Evolutionary conservation across 2,113 vertebrate species (phyloP), one percentile per base, ranked within the genome.

Genomic region (Addax nasomaculatus): DNA sequence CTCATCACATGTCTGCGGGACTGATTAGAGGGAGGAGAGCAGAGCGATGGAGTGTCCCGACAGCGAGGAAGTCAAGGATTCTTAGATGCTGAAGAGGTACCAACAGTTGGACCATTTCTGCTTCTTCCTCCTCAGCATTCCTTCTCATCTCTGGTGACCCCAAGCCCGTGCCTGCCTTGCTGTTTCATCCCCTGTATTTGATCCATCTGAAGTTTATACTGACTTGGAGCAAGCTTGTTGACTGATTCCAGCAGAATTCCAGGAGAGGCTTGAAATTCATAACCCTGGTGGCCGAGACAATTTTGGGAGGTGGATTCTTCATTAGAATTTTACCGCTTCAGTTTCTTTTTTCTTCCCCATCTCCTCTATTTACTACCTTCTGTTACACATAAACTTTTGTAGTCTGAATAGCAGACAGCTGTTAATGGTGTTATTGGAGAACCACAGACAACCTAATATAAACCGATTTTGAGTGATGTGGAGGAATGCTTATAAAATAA

Each of bases 321-420:
- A 58, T 96, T 92, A 83, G 95, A 78, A 25, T 89, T 64, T 90
- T 86, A 96, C 53, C 84, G 51, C 92, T 53, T 79, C 70, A 29
- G 79, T 93, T 96, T 93, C 23, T 84, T 64, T 88, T 87, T 79
- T 94, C 90, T 96, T 58, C 81, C 92, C 58, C 29, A 47, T 64
- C 12, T 27, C 85, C 39, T 78, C 97, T 89, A 86, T 97, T 97
- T 96, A 84, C 96, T 96, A 64, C 95, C 84, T 96, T 97, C 78
- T 93, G 81, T 67, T 94, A 16, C 49, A 60, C 78, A 73, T 96
- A 93, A 78, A 88, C 88, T 87, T 97, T 90, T 83, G 70, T 97
- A 96, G 85, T 93, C 70, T 58, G 36, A 97, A 80, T 58, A 91
- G 49, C 91, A 80, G 97, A 88, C 95, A 97, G 93, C 94, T 97